These are phyloP conservation scores for Rhynchonema sp. DNA, from an alignment of 2,888 invertebrate genomes.

Conservation along the genomic window DNA sequence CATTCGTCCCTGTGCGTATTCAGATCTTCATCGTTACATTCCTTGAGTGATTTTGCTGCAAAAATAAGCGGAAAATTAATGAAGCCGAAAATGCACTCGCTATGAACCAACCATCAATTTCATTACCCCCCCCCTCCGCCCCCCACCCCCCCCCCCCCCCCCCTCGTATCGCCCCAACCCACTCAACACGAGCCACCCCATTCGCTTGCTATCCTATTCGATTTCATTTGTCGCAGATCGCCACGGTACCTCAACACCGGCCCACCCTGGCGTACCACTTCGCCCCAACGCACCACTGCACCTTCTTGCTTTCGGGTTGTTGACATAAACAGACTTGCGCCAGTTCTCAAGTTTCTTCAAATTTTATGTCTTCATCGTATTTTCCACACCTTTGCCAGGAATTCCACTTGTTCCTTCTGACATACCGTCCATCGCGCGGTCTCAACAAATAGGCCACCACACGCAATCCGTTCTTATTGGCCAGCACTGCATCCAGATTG, in stretches of 20 bases:
- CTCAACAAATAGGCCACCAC: no score
- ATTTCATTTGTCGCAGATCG: constrained; percentile 18
- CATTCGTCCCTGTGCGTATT: neutral
- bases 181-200: constrained; percentile 10
- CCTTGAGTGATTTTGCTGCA: constrained; percentile 12
- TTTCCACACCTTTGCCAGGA: no score
- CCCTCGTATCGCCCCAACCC: no score
- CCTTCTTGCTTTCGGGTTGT: constrained; percentile 10
- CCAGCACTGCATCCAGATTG: no score
- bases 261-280: constrained; percentile 15
- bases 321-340: neutral
- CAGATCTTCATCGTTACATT: no score
- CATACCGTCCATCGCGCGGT: constrained; percentile 55
- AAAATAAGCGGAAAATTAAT: no score
- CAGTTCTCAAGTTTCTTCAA: no score
- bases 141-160: no score
- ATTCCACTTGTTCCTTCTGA: constrained; percentile 65
- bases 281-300: constrained; percentile 11
- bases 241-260: constrained; percentile 17
- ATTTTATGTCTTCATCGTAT: no score
- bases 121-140: constrained; percentile 10
- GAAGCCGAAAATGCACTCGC: no score
- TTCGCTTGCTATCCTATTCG: constrained; percentile 8
- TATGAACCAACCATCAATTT: neutral
- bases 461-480: no score